Conservation (phyloP, 2,797 vertebrate species). For the Rhincodon typus region DNA sequence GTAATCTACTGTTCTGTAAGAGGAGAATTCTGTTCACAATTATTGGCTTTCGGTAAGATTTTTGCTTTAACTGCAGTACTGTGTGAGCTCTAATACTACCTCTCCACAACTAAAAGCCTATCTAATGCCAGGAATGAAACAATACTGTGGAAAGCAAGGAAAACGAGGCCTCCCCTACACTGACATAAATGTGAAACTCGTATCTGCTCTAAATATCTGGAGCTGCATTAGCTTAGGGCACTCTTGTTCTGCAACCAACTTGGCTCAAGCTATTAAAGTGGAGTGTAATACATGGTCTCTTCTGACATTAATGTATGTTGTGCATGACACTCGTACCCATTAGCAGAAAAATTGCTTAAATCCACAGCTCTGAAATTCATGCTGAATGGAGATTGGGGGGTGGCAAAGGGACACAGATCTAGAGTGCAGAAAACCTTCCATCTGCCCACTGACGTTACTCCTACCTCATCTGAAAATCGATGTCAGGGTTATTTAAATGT, state of each 20-base stretch:
- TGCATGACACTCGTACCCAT: background rate
- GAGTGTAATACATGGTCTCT: background rate
- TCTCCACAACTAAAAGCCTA: background rate
- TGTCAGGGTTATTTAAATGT: background rate
- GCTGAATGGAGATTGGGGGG: background rate
- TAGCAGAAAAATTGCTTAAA: background rate
- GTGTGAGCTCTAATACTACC: background rate
- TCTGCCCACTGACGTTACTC: background rate
- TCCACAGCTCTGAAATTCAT: background rate
- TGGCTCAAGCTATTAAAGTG: background rate
- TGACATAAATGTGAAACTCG: background rate
- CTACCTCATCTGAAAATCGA: background rate
- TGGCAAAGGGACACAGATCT: background rate
- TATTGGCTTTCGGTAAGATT: background rate
- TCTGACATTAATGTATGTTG: background rate
- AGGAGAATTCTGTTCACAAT: background rate
- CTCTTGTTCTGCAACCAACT: background rate
- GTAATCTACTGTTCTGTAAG: background rate
- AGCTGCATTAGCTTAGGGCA: background rate
- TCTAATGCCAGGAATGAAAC: background rate
- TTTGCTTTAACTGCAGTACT: background rate
- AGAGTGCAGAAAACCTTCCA: background rate
- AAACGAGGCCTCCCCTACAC: background rate
- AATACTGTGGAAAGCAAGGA: background rate
- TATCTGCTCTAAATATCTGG: background rate